A percentile compares a stretch with the other conserved stretches of the same genome.
Evolutionary conservation across 2,888 invertebrate genomes (phyloP).

Genomic region (Orchesella flavescens): DNA sequence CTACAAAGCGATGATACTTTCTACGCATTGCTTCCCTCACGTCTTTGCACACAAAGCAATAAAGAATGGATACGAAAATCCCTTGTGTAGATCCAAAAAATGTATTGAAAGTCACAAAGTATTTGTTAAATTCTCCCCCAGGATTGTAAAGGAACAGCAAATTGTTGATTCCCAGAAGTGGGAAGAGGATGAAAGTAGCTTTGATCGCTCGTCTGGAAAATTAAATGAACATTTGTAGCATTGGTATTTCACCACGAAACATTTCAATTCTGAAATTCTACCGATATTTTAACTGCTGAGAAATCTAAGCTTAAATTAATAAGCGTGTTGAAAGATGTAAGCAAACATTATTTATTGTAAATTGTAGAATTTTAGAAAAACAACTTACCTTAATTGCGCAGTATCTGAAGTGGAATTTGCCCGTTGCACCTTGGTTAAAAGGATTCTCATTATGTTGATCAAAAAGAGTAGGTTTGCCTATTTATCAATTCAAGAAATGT

Average conservation of each 20-base stretch:
- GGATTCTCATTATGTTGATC: conserved; percentile 73
- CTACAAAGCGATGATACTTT: no score
- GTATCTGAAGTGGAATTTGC: conserved; percentile 72
- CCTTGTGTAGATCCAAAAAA: conserved; percentile 69
- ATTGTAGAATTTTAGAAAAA: no score
- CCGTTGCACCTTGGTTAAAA: conserved; percentile 73
- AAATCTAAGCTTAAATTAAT: no score
- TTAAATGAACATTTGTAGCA: no score
- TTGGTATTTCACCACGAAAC: no score
- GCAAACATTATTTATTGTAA: no score
- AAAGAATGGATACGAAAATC: conserved; percentile 68
- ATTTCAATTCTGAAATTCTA: no score
- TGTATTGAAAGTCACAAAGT: conserved; percentile 68
- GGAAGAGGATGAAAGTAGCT: conserved; percentile 77
- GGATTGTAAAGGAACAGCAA: conserved; percentile 75
- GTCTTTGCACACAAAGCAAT: conserved; percentile 69
- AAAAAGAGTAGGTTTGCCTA: conserved; percentile 71
- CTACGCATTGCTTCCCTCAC: conserved; percentile 23
- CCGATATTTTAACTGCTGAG: no score
- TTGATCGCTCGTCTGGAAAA: conserved; percentile 74
- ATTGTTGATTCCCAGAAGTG: conserved; percentile 77
- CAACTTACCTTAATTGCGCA: conserved; percentile 69
- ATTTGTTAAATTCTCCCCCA: conserved; percentile 65
- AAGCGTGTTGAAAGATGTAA: no score
- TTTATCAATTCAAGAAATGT: no score